Percentiles rank a stretch among this genome's conserved stretches.
phyloP scores from a whole-genome alignment of 2,888 invertebrate genomes.

The Tetragonula carbonaria region DNA sequence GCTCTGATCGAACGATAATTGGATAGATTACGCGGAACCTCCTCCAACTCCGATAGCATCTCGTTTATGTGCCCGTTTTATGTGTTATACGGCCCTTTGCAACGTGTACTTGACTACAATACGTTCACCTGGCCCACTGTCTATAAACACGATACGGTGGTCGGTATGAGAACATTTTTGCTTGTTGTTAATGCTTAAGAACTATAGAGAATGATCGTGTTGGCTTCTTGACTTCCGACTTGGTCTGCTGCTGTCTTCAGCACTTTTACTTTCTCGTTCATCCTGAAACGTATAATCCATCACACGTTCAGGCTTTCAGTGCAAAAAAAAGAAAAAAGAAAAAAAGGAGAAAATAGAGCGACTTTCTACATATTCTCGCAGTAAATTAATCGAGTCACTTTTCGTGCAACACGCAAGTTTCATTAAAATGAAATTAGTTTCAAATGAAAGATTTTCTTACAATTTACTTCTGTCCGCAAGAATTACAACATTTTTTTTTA shows the following conservation, averaged over 20 bases:
- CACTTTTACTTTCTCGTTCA: slow-evolving; percentile 9
- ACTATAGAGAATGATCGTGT: slow-evolving; percentile 38
- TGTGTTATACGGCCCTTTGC: slow-evolving; percentile 72
- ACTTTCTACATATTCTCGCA: background rate
- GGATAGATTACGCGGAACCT: slow-evolving; percentile 83
- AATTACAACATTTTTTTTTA: background rate
- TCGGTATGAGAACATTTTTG: slow-evolving; percentile 31
- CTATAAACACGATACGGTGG: slow-evolving; percentile 31
- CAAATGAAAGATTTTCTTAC: background rate
- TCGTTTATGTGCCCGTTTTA: slow-evolving; percentile 78
- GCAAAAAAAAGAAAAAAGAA: too few relatives aligned
- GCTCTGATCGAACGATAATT: slow-evolving; percentile 82
- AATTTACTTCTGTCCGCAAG: background rate
- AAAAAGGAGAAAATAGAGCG: background rate
- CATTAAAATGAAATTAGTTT: background rate
- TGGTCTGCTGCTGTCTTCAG: slow-evolving; percentile 11
- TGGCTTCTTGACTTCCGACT: slow-evolving; percentile 42
- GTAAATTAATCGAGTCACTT: background rate
- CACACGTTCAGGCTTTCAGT: background rate
- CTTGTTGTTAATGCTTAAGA: slow-evolving; percentile 29
- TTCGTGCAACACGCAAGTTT: background rate
- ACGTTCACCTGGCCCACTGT: slow-evolving; percentile 37
- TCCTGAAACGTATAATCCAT: background rate
- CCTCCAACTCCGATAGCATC: slow-evolving; percentile 81
- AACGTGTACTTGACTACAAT: slow-evolving; percentile 55